phyloP scores from a whole-genome alignment of 2,797 vertebrate species.

The Gephyroberyx darwinii region DNA sequence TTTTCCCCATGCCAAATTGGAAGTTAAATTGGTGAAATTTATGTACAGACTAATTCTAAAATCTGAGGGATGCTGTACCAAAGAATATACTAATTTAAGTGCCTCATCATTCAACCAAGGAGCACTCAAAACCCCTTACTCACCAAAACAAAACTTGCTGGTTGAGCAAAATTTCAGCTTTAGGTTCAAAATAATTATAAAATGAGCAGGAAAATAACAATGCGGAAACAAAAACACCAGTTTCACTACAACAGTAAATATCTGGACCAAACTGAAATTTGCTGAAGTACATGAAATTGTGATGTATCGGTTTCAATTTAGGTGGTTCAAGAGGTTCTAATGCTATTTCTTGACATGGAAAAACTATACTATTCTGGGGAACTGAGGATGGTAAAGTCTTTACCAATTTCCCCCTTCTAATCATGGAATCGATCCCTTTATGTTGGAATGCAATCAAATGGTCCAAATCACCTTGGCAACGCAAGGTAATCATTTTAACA shows the following conservation, averaged over 20 bases:
- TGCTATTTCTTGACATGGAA: constrained; percentile 38
- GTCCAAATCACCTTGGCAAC: constrained; percentile 58
- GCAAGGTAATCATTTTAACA: constrained; percentile 46
- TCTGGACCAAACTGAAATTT: constrained; percentile 55
- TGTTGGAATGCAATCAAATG: constrained; percentile 78
- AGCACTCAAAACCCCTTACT: constrained; percentile 64
- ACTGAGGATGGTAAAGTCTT: constrained; percentile 40
- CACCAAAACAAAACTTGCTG: constrained; percentile 91
- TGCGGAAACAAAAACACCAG: constrained; percentile 61
- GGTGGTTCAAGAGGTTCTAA: constrained; percentile 52
- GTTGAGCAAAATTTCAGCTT: constrained; percentile 89
- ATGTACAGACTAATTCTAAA: constrained; percentile 46
- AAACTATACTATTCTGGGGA: constrained; percentile 39
- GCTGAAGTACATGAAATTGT: constrained; percentile 55
- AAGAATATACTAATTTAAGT: constrained; percentile 76
- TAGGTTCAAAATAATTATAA: constrained; percentile 65
- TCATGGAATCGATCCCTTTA: constrained; percentile 74
- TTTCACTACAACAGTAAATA: constrained; percentile 74
- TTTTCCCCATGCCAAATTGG: constrained; percentile 25
- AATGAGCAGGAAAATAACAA: constrained; percentile 59
- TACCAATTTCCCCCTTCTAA: constrained; percentile 65
- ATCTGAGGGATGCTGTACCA: constrained; percentile 45
- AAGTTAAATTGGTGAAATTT: constrained; percentile 48
- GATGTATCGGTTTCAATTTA: constrained; percentile 50
- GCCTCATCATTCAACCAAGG: constrained; percentile 74